Percentiles rank a stretch among this genome's conserved stretches.
phyloP scores from a whole-genome alignment of 2,797 vertebrate genomes.

The Coendou prehensilis region DNA sequence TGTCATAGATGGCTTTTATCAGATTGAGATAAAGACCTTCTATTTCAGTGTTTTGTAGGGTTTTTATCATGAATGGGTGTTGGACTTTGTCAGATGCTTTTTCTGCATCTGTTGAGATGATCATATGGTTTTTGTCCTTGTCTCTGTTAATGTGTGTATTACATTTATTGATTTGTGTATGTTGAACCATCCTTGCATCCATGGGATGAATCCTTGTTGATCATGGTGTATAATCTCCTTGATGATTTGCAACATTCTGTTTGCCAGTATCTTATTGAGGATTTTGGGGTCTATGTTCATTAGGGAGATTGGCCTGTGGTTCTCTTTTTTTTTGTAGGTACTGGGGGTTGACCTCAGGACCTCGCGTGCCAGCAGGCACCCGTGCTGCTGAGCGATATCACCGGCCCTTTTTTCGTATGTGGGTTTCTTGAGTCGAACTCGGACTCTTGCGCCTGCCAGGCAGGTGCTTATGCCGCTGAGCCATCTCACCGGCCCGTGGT shows the following conservation, averaged over 20 bases:
- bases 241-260: no score
- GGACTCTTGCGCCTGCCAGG: no score
- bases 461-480: no score
- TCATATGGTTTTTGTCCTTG: neutral
- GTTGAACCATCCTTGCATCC: no score
- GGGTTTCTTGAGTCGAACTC: no score
- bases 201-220: no score
- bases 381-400: no score
- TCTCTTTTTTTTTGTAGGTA: neutral
- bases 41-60: neutral
- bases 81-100: neutral
- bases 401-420: no score
- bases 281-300: neutral
- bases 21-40: neutral
- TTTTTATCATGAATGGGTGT: neutral
- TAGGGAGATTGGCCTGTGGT: neutral
- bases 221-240: neutral
- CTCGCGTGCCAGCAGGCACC: no score
- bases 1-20: neutral
- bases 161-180: neutral
- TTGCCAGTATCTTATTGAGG: neutral
- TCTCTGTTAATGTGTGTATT: neutral
- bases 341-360: no score
- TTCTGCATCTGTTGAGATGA: neutral
- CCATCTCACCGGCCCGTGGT: neutral